Percentiles rank a stretch among this genome's conserved stretches.
Conservation (phyloP, 2,888 invertebrate species). For the Rapana venosa region DNA sequence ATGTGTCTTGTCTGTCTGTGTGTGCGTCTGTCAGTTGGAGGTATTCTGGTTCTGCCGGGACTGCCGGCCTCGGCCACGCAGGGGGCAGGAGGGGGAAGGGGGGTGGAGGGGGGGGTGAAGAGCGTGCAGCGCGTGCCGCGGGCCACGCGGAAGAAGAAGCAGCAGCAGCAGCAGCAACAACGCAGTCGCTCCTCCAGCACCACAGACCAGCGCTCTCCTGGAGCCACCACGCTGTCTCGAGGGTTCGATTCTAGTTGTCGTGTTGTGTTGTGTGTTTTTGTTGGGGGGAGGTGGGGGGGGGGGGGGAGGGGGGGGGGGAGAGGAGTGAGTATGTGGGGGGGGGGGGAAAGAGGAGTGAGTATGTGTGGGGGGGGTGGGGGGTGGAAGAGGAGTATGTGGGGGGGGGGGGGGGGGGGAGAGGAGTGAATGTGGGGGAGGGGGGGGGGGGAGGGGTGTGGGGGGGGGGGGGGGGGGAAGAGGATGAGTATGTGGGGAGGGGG, state of each 20-base stretch:
- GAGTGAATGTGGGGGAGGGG: no score
- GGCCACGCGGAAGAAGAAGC: slow-evolving; percentile 54
- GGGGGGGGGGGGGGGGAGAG: no score
- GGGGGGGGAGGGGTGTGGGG: no score
- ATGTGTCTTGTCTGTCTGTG: no score
- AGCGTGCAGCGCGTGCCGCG: slow-evolving; percentile 5
- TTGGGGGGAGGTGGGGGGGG: not conserved
- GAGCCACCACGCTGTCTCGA: not conserved
- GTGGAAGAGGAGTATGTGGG: no score
- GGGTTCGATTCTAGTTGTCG: not conserved
- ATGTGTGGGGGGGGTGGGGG: no score
- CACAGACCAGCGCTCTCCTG: not conserved
- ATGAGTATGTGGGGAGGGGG: no score
- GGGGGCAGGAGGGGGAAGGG: slow-evolving; percentile 27
- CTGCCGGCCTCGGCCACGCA: not conserved
- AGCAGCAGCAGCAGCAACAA: not conserved
- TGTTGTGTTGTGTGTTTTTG: not conserved
- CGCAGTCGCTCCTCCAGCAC: not conserved
- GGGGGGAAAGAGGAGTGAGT: no score
- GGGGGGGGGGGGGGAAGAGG: no score
- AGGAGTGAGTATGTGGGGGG: no score
- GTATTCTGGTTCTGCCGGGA: not conserved
- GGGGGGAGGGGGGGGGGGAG: not conserved
- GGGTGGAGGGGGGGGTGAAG: not conserved
- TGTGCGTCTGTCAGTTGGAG: not conserved